Evolutionary conservation across 2,113 vertebrate genomes (phyloP).

Genomic region (Muscicapa adusta): DNA sequence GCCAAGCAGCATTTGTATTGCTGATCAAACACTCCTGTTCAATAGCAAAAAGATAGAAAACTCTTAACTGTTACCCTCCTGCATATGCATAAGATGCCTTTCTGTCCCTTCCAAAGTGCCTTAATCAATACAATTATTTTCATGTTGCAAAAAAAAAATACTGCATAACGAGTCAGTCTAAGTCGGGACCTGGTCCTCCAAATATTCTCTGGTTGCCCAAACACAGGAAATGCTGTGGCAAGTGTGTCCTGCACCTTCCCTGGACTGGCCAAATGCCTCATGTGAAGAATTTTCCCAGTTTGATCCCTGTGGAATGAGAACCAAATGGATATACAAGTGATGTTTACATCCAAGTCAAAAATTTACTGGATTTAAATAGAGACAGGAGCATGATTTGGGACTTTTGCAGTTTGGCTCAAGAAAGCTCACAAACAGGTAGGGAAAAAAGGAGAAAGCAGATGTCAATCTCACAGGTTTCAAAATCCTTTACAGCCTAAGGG

Average conservation of each 20-base stretch:
- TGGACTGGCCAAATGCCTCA: background rate
- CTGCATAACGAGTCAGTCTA: background rate
- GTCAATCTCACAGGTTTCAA: background rate
- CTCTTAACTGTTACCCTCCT: background rate
- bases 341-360: background rate
- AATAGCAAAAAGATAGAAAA: background rate
- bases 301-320: background rate
- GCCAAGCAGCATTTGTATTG: slow-evolving; percentile 52
- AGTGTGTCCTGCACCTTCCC: background rate
- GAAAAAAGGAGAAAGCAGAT: background rate
- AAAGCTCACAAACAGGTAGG: background rate
- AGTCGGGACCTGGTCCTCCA: background rate
- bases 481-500: background rate
- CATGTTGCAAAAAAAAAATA: background rate
- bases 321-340: background rate
- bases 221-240: background rate
- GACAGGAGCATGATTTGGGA: background rate
- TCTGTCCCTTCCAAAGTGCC: slow-evolving; percentile 24
- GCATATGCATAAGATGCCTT: slow-evolving; percentile 15
- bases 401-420: background rate
- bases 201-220: background rate
- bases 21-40: slow-evolving; percentile 45
- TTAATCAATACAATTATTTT: slow-evolving; percentile 29
- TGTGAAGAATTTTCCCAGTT: background rate
- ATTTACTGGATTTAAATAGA: background rate